Evolutionary conservation across 2,888 invertebrate species (phyloP).

Genomic region (Cosmia trapezina): DNA sequence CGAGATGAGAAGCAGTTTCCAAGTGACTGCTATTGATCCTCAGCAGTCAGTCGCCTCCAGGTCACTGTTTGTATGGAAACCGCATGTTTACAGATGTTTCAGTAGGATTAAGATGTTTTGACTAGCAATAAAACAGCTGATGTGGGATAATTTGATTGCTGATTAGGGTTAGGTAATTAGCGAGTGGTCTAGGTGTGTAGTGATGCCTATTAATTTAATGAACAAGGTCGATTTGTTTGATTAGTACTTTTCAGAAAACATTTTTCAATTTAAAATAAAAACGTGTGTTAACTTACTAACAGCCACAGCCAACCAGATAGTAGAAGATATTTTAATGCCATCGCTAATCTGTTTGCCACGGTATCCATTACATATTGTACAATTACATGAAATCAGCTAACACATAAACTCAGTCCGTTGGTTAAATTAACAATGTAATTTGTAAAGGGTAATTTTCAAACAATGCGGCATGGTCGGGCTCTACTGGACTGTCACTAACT

Average conservation of each 20-base stretch:
- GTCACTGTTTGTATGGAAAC: slow-evolving; percentile 26
- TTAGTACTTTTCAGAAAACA: neutral
- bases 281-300: neutral
- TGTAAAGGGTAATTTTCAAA: slow-evolving; percentile 20
- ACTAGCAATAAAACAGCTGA: slow-evolving; percentile 30
- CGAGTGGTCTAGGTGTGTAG: neutral
- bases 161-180: slow-evolving; percentile 14
- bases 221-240: too few species aligned
- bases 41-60: slow-evolving; percentile 10
- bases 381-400: slow-evolving; percentile 2
- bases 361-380: slow-evolving; percentile 10
- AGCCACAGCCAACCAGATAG: neutral
- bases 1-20: slow-evolving; percentile 4
- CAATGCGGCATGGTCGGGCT: slow-evolving; percentile 5
- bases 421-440: slow-evolving; percentile 42
- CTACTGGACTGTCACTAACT: slow-evolving; percentile 35
- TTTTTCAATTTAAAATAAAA: neutral
- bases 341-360: neutral
- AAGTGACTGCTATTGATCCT: slow-evolving; percentile 27
- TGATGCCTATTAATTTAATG: neutral
- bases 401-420: neutral
- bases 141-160: slow-evolving; percentile 18
- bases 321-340: too few species aligned
- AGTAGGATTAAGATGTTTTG: slow-evolving; percentile 35
- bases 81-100: slow-evolving; percentile 25